Conservation (phyloP, 2,888 invertebrate species). For the Synergus laeviventris region DNA sequence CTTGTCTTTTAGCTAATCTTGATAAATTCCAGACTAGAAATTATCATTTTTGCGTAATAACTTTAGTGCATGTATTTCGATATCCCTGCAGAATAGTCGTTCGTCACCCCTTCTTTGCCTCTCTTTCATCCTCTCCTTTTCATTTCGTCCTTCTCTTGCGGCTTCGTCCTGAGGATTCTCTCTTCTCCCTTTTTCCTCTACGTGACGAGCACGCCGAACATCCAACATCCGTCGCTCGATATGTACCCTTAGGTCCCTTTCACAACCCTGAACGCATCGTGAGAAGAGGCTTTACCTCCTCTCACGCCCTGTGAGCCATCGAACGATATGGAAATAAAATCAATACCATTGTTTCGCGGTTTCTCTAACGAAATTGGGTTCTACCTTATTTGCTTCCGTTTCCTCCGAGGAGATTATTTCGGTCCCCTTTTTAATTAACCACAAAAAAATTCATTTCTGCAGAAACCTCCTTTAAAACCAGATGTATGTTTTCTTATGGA, state of each 20-base stretch:
- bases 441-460: neutral
- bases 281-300: constrained; percentile 49
- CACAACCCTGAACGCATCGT: constrained; percentile 46
- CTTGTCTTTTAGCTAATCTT: no score
- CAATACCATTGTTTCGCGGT: constrained; percentile 75
- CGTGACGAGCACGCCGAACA: constrained; percentile 74
- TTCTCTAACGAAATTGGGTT: constrained; percentile 68
- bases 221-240: constrained; percentile 74
- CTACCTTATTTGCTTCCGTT: constrained; percentile 60
- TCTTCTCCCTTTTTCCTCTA: constrained; percentile 59
- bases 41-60: neutral
- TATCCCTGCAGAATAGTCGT: constrained; percentile 31
- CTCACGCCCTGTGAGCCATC: constrained; percentile 50
- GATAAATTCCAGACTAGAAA: no score
- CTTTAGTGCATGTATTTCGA: neutral
- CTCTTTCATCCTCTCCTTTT: constrained; percentile 47
- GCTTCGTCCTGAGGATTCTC: constrained; percentile 41
- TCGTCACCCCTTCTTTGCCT: constrained; percentile 52
- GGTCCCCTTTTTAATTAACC: constrained; percentile 25
- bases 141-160: constrained; percentile 49
- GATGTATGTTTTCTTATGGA: neutral
- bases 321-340: constrained; percentile 75
- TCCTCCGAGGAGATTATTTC: constrained; percentile 14
- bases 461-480: no score
- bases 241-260: constrained; percentile 66